A percentile compares a stretch with the other conserved stretches of the same genome.
Conservation (phyloP, 1,140 invertebrate species). For the Anastatus disparis region DNA sequence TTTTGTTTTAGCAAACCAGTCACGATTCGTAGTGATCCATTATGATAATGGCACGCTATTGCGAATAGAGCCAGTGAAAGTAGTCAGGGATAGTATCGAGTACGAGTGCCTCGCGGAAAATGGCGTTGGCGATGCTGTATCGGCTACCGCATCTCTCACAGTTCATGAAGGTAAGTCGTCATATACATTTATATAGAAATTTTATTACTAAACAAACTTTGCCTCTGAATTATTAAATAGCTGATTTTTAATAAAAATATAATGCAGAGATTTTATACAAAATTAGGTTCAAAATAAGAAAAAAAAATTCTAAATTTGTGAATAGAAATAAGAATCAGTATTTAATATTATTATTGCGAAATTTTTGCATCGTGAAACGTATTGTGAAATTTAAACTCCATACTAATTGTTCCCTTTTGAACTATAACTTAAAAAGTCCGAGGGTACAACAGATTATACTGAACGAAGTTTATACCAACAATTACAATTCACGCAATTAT, state of each 20-base stretch:
- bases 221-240: too few species aligned
- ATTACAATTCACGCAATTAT: conserved; percentile 1
- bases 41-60: conserved; percentile 82
- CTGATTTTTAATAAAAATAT: too few species aligned
- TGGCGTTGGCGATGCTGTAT: conserved; percentile 92
- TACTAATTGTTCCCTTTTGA: not conserved
- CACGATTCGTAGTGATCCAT: conserved; percentile 77
- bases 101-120: conserved; percentile 98
- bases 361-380: too few species aligned
- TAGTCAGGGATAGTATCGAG: conserved; percentile 83
- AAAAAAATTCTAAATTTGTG: too few species aligned
- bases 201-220: too few species aligned
- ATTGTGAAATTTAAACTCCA: conserved; percentile 1
- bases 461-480: too few species aligned
- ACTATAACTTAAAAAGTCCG: not conserved
- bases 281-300: too few species aligned
- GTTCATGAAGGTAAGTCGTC: conserved; percentile 90
- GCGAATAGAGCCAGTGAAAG: conserved; percentile 90
- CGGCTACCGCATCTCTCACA: conserved; percentile 84
- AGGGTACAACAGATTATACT: too few species aligned
- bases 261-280: too few species aligned
- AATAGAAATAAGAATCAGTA: too few species aligned
- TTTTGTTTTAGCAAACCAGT: conserved; percentile 70
- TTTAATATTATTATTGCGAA: too few species aligned
- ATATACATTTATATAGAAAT: too few species aligned